Evolutionary conservation across 2,888 invertebrate species (phyloP).

Genomic region (Leistus spinibarbis): DNA sequence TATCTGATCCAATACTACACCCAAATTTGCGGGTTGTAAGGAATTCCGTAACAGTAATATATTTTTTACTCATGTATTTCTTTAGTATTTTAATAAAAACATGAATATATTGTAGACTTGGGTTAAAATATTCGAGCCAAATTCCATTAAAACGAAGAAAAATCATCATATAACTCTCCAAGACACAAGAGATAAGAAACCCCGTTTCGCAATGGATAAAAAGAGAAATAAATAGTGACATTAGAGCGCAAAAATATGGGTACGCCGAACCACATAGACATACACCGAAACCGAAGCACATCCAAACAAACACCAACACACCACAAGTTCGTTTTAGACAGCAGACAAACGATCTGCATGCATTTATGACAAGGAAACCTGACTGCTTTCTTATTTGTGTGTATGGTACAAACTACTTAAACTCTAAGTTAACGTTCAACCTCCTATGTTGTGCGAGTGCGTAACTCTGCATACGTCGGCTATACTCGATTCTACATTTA

Average conservation of each 20-base stretch:
- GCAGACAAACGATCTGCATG: not conserved
- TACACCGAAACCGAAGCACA: too few relatives aligned
- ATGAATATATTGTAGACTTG: not conserved
- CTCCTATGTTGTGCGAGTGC: too few relatives aligned
- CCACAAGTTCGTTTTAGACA: not conserved
- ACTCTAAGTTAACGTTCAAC: too few relatives aligned
- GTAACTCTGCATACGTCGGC: too few relatives aligned
- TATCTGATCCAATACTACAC: too few relatives aligned
- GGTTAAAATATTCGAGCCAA: not conserved
- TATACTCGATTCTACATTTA: too few relatives aligned
- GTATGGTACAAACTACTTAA: not conserved
- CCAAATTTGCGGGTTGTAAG: too few relatives aligned
- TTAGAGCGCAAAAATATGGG: not conserved
- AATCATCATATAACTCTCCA: not conserved
- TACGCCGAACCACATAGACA: not conserved
- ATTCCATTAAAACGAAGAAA: not conserved
- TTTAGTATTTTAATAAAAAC: not conserved
- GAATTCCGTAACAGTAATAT: too few relatives aligned
- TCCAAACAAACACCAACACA: not conserved
- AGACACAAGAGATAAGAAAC: not conserved
- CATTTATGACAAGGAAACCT: not conserved
- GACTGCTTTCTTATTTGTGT: not conserved
- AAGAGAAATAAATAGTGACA: not conserved
- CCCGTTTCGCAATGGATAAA: not conserved
- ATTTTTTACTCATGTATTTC: not conserved